Conservation (phyloP, 1,140 invertebrate species). For the Pararge aegeria region DNA sequence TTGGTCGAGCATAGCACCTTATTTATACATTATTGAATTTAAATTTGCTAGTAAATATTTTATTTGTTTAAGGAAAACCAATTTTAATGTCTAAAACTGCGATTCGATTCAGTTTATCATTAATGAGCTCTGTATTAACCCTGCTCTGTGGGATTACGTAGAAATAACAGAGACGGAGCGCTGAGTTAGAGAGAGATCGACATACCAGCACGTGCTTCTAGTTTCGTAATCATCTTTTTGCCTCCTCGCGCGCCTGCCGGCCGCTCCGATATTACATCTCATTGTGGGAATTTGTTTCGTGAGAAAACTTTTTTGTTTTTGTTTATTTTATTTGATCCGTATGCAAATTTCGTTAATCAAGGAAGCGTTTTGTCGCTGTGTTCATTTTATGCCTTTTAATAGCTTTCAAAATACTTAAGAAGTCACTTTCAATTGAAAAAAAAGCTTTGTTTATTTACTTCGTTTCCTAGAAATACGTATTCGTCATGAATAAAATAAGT, state of each 20-base stretch:
- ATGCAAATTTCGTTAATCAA: conserved; percentile 31
- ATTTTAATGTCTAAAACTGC: conserved; percentile 1
- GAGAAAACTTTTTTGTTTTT: conserved; percentile 36
- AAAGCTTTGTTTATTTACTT: no score
- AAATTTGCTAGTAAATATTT: no score
- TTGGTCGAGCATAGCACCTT: no score
- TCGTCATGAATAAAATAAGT: no score
- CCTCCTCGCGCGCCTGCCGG: conserved; percentile 58
- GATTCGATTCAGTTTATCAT: neutral
- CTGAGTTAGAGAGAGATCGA: conserved; percentile 39
- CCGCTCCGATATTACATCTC: conserved; percentile 60
- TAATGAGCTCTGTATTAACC: conserved; percentile 12
- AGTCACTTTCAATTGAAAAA: no score
- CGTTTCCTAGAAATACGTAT: no score
- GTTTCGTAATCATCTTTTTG: conserved; percentile 64
- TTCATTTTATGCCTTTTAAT: neutral
- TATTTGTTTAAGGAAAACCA: no score
- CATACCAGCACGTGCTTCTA: conserved; percentile 65
- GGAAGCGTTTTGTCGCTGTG: neutral
- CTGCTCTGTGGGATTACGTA: conserved; percentile 37
- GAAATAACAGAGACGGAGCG: conserved; percentile 30
- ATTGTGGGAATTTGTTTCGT: conserved; percentile 65
- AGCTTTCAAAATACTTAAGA: neutral
- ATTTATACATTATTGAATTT: no score
- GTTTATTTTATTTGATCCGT: conserved; percentile 24